phyloP scores from a whole-genome alignment of 2,888 invertebrate genomes.

The Pogonocherus hispidulus region DNA sequence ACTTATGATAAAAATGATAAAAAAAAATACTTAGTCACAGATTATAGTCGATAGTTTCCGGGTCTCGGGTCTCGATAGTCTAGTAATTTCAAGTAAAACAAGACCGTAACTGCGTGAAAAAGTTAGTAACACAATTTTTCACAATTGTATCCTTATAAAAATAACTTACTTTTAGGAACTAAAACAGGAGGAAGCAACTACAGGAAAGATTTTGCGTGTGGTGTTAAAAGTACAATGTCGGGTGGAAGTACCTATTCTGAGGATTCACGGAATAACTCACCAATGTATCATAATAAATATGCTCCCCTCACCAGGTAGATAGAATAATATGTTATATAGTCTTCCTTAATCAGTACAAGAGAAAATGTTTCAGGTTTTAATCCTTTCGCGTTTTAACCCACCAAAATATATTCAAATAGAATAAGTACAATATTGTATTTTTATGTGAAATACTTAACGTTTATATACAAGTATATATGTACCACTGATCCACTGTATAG shows the following conservation, averaged over 20 bases:
- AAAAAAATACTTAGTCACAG: too few relatives aligned
- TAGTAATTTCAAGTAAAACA: too few relatives aligned
- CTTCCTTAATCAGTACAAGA: not conserved
- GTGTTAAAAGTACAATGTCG: slow-evolving; percentile 69
- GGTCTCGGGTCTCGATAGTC: too few relatives aligned
- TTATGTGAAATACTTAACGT: slow-evolving; percentile 8
- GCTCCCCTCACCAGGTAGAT: slow-evolving; percentile 57
- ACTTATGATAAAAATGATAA: too few relatives aligned
- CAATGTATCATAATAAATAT: slow-evolving; percentile 56
- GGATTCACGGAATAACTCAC: slow-evolving; percentile 65
- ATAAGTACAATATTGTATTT: slow-evolving; percentile 26
- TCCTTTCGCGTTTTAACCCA: not conserved
- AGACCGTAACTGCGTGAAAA: too few relatives aligned
- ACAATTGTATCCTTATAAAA: too few relatives aligned
- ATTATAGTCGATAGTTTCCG: too few relatives aligned
- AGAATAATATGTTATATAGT: not conserved
- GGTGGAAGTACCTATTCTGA: slow-evolving; percentile 73
- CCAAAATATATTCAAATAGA: slow-evolving; percentile 10
- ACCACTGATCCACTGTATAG: slow-evolving; percentile 23
- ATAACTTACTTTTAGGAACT: slow-evolving; percentile 44
- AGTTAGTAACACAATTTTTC: too few relatives aligned
- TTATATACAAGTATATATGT: not conserved
- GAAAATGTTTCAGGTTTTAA: slow-evolving; percentile 27
- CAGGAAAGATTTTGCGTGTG: slow-evolving; percentile 81
- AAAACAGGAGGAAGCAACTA: slow-evolving; percentile 75